A percentile compares a stretch with the other conserved stretches of the same genome.
phyloP scores from a whole-genome alignment of 1,140 invertebrate species.

The Maniola jurtina region DNA sequence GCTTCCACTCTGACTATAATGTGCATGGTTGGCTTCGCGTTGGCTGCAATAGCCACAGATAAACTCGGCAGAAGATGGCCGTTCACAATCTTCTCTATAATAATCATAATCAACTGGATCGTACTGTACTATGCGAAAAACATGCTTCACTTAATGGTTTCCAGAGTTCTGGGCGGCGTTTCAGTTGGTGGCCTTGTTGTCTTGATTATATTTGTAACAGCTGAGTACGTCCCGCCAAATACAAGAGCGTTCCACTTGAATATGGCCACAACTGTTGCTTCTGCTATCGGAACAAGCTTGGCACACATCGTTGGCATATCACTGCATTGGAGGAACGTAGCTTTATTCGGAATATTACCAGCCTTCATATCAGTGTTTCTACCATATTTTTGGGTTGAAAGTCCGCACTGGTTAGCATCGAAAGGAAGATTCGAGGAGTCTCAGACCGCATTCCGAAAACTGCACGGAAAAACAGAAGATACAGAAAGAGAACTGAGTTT shows the following conservation, averaged over 20 bases:
- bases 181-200: constrained; percentile 10
- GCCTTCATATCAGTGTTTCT: constrained; percentile 2
- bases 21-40: neutral
- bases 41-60: neutral
- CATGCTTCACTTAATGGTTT: neutral
- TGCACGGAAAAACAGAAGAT: constrained; percentile 5
- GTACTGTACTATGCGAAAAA: constrained; percentile 15
- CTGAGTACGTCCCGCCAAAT: constrained; percentile 23
- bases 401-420: constrained; percentile 24
- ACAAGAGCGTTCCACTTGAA: constrained; percentile 19
- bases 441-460: constrained; percentile 2
- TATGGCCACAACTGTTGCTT: constrained; percentile 5
- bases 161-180: constrained; percentile 8
- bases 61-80: constrained; percentile 22
- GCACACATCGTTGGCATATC: constrained; percentile 8
- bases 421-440: constrained; percentile 13
- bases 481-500: constrained; percentile 25
- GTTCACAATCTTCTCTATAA: constrained; percentile 10
- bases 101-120: constrained; percentile 12
- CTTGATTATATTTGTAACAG: constrained; percentile 12
- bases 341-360: constrained; percentile 12
- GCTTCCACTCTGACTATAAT: neutral
- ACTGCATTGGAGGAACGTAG: constrained; percentile 17
- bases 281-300: constrained; percentile 10
- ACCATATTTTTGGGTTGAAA: constrained; percentile 25